Conservation (phyloP, 35 echinoderm and acorn worm species). For the Eucidaris tribuloides region DNA sequence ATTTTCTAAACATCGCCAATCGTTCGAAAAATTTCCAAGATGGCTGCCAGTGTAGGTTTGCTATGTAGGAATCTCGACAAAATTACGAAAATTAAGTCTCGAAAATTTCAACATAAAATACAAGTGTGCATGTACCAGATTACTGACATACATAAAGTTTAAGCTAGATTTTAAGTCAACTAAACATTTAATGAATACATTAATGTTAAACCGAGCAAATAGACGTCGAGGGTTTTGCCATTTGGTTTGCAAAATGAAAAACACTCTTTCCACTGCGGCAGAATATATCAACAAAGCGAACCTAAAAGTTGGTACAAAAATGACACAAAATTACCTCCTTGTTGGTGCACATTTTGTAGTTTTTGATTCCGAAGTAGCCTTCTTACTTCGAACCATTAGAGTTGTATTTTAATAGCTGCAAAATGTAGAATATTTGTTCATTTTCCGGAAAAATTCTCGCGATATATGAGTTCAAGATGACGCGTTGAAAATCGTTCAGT, state of each 20-base stretch:
- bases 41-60: constrained; percentile 22
- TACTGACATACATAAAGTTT: background rate
- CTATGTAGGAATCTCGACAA: background rate
- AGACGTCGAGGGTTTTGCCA: background rate
- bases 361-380: background rate
- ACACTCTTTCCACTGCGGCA: background rate
- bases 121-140: background rate
- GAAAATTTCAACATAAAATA: background rate
- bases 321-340: constrained; percentile 12
- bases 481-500: too few relatives aligned
- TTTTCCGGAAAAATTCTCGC: too few relatives aligned
- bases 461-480: too few relatives aligned
- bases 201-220: background rate
- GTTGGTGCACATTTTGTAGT: constrained; percentile 14
- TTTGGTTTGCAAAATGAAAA: background rate
- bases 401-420: background rate
- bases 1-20: background rate
- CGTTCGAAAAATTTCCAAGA: constrained; percentile 12
- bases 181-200: background rate
- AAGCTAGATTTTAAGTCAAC: background rate
- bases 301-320: background rate
- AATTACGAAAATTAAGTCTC: background rate
- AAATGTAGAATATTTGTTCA: too few relatives aligned
- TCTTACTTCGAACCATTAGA: constrained; percentile 17
- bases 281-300: background rate